Percentiles rank a stretch among this genome's conserved stretches.
Conservation (phyloP, 2,113 vertebrate species). For the Heteronetta atricapilla region DNA sequence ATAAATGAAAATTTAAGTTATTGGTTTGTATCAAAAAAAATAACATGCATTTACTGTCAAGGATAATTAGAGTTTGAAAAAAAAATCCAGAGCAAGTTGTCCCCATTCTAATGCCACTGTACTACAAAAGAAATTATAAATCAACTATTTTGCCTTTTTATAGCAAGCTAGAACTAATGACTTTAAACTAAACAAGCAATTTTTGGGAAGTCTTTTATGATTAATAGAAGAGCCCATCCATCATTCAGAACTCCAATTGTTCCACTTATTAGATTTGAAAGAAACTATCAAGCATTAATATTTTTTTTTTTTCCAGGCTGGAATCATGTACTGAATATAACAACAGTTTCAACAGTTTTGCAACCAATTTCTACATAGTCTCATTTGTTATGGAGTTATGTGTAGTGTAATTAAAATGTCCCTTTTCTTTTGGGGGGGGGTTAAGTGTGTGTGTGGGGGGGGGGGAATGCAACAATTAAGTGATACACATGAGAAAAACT, state of each 20-base stretch:
- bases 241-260: neutral
- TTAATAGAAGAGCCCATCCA: neutral
- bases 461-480: neutral
- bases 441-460: too few relatives aligned
- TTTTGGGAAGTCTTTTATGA: neutral
- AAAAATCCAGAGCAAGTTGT: neutral
- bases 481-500: neutral
- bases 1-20: neutral
- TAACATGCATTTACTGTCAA: neutral
- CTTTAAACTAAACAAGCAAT: neutral
- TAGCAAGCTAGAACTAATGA: neutral
- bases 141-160: neutral
- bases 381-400: neutral
- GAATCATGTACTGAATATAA: neutral
- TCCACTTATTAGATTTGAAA: neutral
- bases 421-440: neutral
- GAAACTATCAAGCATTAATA: neutral
- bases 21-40: neutral
- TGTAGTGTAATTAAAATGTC: fast-evolving
- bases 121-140: neutral
- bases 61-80: neutral
- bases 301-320: neutral
- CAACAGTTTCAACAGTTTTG: neutral
- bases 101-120: neutral
- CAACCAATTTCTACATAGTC: neutral